These are phyloP conservation scores for Nephrotoma guestfalica DNA, from an alignment of 2,888 invertebrate species.

Conservation along the genomic window DNA sequence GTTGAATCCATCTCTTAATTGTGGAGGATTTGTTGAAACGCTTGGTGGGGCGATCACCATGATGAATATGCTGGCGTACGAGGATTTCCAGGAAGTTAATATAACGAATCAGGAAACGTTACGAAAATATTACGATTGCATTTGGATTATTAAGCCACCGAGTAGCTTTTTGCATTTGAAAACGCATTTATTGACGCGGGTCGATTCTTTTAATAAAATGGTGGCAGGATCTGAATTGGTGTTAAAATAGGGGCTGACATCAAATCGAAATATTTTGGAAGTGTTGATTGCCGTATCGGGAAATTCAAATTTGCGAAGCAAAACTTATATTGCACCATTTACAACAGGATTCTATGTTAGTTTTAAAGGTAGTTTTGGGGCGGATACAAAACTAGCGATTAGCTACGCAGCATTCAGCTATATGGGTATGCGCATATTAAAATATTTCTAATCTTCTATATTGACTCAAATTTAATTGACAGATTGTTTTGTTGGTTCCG, in stretches of 20 bases:
- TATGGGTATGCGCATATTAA: constrained; percentile 35
- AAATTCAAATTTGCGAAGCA: constrained; percentile 21
- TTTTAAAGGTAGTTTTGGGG: constrained; percentile 46
- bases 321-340: constrained; percentile 46
- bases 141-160: constrained; percentile 54
- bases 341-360: constrained; percentile 53
- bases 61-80: constrained; percentile 50
- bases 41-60: constrained; percentile 58
- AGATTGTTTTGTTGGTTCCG: constrained; percentile 53
- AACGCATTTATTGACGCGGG: constrained; percentile 48
- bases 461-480: not conserved
- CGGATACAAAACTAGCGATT: constrained; percentile 47
- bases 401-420: constrained; percentile 57
- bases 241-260: constrained; percentile 52
- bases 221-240: constrained; percentile 42
- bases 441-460: not conserved
- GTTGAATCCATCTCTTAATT: constrained; percentile 32
- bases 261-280: constrained; percentile 44
- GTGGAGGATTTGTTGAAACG: constrained; percentile 55
- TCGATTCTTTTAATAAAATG: constrained; percentile 43
- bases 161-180: constrained; percentile 48
- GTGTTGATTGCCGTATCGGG: constrained; percentile 35
- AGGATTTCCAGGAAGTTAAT: not conserved
- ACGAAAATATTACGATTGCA: constrained; percentile 47
- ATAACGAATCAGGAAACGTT: constrained; percentile 30